Conservation (phyloP, 2,797 vertebrate genomes). For the Hephaestus fuliginosus region DNA sequence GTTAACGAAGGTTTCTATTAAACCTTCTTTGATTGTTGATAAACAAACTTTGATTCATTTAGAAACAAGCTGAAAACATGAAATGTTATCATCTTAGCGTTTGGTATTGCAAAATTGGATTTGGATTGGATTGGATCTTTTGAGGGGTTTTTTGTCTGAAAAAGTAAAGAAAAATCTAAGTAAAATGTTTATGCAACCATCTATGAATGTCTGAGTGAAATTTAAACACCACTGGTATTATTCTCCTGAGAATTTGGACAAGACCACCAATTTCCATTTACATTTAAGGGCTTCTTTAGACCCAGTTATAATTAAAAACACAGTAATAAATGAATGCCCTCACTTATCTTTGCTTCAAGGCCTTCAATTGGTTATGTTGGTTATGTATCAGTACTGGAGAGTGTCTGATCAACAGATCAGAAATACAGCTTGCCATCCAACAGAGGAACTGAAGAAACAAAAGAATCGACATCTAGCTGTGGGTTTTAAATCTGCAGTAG, state of each 20-base stretch:
- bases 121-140: too few relatives aligned
- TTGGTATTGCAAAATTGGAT: neutral
- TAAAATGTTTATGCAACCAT: neutral
- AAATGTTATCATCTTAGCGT: neutral
- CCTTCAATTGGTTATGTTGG: neutral
- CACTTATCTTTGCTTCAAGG: neutral
- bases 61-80: neutral
- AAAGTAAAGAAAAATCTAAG: too few relatives aligned
- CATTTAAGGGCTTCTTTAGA: slow-evolving; percentile 21
- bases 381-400: slow-evolving; percentile 1
- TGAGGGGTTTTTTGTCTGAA: too few relatives aligned
- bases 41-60: neutral
- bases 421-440: slow-evolving; percentile 15
- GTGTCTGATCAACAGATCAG: slow-evolving; percentile 9
- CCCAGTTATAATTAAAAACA: slow-evolving; percentile 50
- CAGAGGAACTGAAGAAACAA: neutral
- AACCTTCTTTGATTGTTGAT: too few relatives aligned
- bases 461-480: neutral
- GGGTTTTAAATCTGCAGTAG: neutral
- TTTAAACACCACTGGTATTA: neutral
- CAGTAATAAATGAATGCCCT: slow-evolving; percentile 1
- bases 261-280: neutral
- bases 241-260: neutral
- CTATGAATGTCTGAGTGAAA: neutral
- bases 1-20: neutral